Evolutionary conservation across 2,113 vertebrate species (phyloP).

Genomic region (Aegotheles bennettii): DNA sequence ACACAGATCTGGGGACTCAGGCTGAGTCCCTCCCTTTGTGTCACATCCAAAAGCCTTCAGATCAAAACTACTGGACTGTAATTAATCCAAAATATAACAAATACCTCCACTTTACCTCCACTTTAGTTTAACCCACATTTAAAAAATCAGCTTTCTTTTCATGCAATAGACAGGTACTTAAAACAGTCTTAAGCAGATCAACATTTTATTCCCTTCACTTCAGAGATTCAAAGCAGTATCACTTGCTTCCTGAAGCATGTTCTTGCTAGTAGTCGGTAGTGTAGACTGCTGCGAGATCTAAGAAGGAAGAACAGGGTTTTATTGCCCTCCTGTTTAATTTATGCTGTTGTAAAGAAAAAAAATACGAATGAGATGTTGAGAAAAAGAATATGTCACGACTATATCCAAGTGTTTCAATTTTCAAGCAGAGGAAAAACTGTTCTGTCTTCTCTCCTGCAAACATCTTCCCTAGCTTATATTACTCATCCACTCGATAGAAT

Average conservation of each 20-base stretch:
- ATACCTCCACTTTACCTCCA: neutral
- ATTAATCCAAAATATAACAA: neutral
- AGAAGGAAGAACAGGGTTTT: neutral
- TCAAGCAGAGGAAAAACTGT: neutral
- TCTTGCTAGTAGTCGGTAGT: neutral
- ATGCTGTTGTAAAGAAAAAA: neutral
- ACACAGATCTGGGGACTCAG: neutral
- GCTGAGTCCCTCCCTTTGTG: neutral
- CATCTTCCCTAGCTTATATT: neutral
- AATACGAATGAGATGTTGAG: neutral
- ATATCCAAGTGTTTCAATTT: neutral
- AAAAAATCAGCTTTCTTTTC: neutral
- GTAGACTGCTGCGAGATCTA: neutral
- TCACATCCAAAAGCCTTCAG: neutral
- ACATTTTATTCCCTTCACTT: neutral
- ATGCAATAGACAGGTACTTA: neutral
- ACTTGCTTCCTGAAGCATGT: neutral
- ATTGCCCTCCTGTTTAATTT: neutral
- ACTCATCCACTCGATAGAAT: neutral
- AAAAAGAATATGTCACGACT: neutral
- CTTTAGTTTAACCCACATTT: neutral
- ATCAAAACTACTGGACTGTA: neutral
- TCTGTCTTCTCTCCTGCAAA: neutral
- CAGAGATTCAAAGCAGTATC: neutral
- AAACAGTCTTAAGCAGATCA: neutral